Conservation (phyloP, 2,888 invertebrate species). For the Idaea biselata region DNA sequence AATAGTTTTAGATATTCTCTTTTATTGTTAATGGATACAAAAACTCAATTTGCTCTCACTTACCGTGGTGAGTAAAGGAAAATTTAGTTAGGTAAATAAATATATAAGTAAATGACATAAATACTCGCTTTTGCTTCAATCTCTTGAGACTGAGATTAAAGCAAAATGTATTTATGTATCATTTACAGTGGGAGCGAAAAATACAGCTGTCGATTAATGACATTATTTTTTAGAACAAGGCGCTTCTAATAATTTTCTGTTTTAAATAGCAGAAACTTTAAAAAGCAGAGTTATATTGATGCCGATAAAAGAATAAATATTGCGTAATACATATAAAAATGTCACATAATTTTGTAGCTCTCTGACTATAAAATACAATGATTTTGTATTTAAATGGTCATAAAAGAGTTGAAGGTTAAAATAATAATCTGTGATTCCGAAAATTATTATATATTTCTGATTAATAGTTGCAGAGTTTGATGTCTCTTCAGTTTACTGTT, state of each 20-base stretch:
- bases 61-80: too few relatives aligned
- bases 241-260: background rate
- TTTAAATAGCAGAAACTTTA: background rate
- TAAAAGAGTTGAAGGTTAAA: constrained; percentile 47
- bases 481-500: constrained; percentile 3
- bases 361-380: constrained; percentile 29
- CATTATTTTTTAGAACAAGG: background rate
- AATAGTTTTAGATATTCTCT: too few relatives aligned
- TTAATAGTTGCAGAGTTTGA: constrained; percentile 25
- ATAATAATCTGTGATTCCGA: constrained; percentile 32
- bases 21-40: too few relatives aligned
- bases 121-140: too few relatives aligned
- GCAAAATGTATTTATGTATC: too few relatives aligned
- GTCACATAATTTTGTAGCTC: constrained; percentile 15
- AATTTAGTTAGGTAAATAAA: too few relatives aligned
- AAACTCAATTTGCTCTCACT: too few relatives aligned
- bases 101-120: too few relatives aligned
- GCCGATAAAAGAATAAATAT: background rate
- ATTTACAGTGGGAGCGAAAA: too few relatives aligned
- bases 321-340: constrained; percentile 3
- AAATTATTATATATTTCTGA: constrained; percentile 32
- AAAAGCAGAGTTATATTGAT: background rate
- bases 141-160: too few relatives aligned
- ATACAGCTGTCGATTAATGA: too few relatives aligned
- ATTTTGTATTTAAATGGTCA: constrained; percentile 34